Base-by-base conservation (phyloP, 2,888 invertebrate species). In the Euproctis similis region DNA sequence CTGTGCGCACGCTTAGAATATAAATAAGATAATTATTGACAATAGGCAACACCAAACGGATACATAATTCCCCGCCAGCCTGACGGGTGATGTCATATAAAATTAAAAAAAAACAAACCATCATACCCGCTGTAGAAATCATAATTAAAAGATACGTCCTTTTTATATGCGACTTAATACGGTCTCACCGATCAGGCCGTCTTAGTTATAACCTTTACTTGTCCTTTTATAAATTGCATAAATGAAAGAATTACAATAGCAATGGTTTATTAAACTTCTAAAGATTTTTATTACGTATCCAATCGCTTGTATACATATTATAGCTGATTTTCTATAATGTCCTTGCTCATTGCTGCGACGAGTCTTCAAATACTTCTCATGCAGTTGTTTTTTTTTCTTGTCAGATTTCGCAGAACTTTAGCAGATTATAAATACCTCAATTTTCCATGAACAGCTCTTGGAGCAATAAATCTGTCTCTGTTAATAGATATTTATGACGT, bases 31-130 rank as follows among this genome's bases (percentile, higher is more conserved):
- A 7, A 14, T 17, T 33, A 12, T 34, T 24, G 19, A n/a, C 28
- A 11, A 28, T 36, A 47, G 36, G 42, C 36, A 36, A 37, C 37
- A 46, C 43, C 46, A 42, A 54, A 53, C 53, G 59, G 55, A 59
- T 54, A 48, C 55, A 50, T 31, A 40, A 28, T 28, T 27, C 29
- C 12, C 13, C 28, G 33, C 21, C 26, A 34, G 32, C 19, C 31
- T 34, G 34, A 23, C 12, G 26, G 27, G 29, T 53, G 54, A 53
- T 47, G 42, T 57, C 51, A 59, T 35, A 4, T 5, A 31, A 29
- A 39, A 32, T 28, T 45, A 31, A 39, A n/a, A n/a, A n/a, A n/a
- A n/a, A n/a, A n/a, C n/a, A n/a, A n/a, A n/a, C n/a, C n/a, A n/a
- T 33, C 29, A 30, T 12, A 9, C n/a, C n/a, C 9, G 8, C 12